phyloP scores from a whole-genome alignment of 2,797 vertebrate species.

The Pelodytes ibericus region DNA sequence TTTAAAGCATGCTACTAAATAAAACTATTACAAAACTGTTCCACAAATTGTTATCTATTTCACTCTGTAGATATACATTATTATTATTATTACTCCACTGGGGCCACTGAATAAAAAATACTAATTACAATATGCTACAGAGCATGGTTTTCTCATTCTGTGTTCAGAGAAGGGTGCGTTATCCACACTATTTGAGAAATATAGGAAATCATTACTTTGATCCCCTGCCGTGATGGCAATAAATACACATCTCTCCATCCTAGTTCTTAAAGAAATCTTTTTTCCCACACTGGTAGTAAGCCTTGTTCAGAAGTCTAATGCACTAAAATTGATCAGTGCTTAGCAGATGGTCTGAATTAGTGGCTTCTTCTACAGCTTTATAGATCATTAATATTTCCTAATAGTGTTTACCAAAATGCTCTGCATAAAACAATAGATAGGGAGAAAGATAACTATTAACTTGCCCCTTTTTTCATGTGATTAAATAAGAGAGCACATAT shows the following conservation, averaged over 20 bases:
- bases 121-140: too few relatives aligned
- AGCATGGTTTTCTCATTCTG: too few relatives aligned
- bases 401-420: not conserved
- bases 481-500: too few relatives aligned
- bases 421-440: not conserved
- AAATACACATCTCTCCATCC: not conserved
- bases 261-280: not conserved
- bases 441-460: not conserved
- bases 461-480: too few relatives aligned
- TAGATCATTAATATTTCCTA: slow-evolving; percentile 5
- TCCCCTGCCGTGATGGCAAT: slow-evolving; percentile 13
- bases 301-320: not conserved
- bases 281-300: not conserved
- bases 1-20: too few relatives aligned
- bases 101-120: too few relatives aligned
- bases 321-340: slow-evolving; percentile 7
- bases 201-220: not conserved
- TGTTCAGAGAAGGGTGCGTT: too few relatives aligned
- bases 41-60: too few relatives aligned
- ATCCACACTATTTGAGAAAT: too few relatives aligned
- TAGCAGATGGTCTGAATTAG: not conserved
- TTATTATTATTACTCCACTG: too few relatives aligned
- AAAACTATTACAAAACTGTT: too few relatives aligned
- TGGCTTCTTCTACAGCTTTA: not conserved
- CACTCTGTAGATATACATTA: too few relatives aligned